Evolutionary conservation across 2,797 vertebrate genomes (phyloP), one percentile per base, ranked within the genome.

Genomic region (Cryptoprocta ferox): DNA sequence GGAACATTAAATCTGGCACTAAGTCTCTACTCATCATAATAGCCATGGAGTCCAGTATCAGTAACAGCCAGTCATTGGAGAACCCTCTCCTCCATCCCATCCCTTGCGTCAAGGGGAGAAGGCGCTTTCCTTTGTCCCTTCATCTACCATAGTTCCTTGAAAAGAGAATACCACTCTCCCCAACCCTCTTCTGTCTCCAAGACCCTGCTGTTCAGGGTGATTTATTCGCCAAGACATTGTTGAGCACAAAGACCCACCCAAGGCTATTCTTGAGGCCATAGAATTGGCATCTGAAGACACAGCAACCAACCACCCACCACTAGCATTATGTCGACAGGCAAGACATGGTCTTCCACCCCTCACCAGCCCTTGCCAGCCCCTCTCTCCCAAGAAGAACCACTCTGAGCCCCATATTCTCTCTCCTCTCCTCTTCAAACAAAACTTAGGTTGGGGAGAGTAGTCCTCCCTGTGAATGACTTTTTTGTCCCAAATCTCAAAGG

Each of bases 281-380:
- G 37, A 24, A 7, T 1, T 84, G 48, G 35, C 56, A 65, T 90
- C 76, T 42, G 68, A 80, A 80, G 70, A 56, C 90, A 32, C 0
- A 80, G 56, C 42, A 89, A 68, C 37, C 79, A 56, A 18, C n/a
- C 39, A 35, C 15, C 70, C 28, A 24, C 32, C 11, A 71, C 50
- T 0, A 28, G 8, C n/a, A 13, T 37, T 1, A 30, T 21, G 2
- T 53, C 0, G 10, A 9, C 32, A 56, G 26, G 50, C n/a, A 42
- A 92, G 48, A 28, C 4, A 19, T 12, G 32, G 48, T 15, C 42
- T 32, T 63, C 9, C 2, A 28, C 21, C 19, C 35, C 39, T 61
- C 26, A 1, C 65, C 8, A 10, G 48, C 18, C 48, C n/a, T 28
- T 21, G 2, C 73, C 61, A 21, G 48, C 16, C 26, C 48, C 14